Base-by-base conservation (phyloP, 2,888 invertebrate genomes). In the Microchrysa polita region DNA sequence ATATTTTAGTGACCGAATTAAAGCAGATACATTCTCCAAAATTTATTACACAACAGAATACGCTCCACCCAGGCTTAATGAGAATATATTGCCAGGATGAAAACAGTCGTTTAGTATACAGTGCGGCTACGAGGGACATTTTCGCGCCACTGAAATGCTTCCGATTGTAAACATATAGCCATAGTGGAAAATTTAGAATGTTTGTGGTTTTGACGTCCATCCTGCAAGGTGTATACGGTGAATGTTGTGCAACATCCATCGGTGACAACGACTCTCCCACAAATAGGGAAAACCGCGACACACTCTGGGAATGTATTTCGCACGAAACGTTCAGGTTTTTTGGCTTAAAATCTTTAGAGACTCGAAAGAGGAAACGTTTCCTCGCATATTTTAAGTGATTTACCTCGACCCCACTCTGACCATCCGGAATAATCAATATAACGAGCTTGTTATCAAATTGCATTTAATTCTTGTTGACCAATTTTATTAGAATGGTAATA, bases 381-480 rank as follows among this genome's bases (percentile, higher is more conserved):
- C 67, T 73, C 74, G 73, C 74, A 74, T 74, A 74, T 73, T 74
- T 74, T 74, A 74, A 74, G 74, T 73, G 74, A 74, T 74, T 74
- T 73, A 73, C 74, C 72, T 60, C 55, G 69, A 67, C 67, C 67
- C 72, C 55, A 53, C 69, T 27, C 27, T 74, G 76, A 75, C 72
- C 55, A 53, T 55, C 20, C 27, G 73, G 76, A 75, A 78, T 77
- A 78, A 78, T 77, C 77, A 76, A 78, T 75, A 67, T 72, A 75
- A 72, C 77, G 73, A 59, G 61, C 57, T 22, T 69, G 74, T 76
- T 74, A 77, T 77, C 76, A 77, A 76, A 77, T 67, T 74, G 74
- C 76, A 77, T 76, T 78, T 77, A 77, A 76, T 75, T 74, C 72
- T 75, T 75, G 76, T 76, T 76, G 74, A 76, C 73, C 74, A 67